phyloP scores from a whole-genome alignment of 2,888 invertebrate genomes.

The Hypselothyrea guttata region DNA sequence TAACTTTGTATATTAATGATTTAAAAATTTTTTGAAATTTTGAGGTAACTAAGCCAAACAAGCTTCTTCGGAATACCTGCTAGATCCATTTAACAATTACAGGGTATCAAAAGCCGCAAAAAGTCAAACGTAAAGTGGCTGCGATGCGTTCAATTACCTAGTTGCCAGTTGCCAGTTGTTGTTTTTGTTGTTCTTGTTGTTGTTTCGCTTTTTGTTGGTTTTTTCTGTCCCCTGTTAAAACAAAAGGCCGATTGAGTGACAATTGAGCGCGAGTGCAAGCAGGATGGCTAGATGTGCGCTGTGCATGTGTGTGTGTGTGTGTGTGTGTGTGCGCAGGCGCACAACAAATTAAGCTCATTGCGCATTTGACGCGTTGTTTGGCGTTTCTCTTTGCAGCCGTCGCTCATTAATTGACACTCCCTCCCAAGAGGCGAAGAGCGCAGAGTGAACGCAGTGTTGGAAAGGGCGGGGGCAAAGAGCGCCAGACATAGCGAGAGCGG shows the following conservation, averaged over 20 bases:
- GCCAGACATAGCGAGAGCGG: not conserved
- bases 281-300: slow-evolving; percentile 26
- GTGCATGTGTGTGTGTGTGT: slow-evolving; percentile 1
- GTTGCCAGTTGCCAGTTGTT: slow-evolving; percentile 25
- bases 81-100: not conserved
- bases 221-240: slow-evolving; percentile 39
- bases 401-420: slow-evolving; percentile 72
- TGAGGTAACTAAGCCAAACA: not conserved
- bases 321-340: slow-evolving; percentile 50
- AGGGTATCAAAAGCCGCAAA: slow-evolving; percentile 30
- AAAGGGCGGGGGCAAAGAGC: not conserved
- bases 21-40: no score
- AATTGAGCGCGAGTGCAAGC: slow-evolving; percentile 40
- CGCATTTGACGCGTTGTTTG: slow-evolving; percentile 79
- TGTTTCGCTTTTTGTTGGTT: not conserved
- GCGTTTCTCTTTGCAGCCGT: slow-evolving; percentile 66
- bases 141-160: slow-evolving; percentile 61
- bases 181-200: not conserved
- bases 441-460: no score
- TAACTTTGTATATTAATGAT: no score
- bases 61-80: not conserved
- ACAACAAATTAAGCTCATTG: slow-evolving; percentile 74
- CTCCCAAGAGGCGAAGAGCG: slow-evolving; percentile 12
- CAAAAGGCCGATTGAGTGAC: slow-evolving; percentile 64
- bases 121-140: slow-evolving; percentile 48